Base-by-base conservation (phyloP, 2,888 invertebrate genomes). In the Ypsolopha sequella region DNA sequence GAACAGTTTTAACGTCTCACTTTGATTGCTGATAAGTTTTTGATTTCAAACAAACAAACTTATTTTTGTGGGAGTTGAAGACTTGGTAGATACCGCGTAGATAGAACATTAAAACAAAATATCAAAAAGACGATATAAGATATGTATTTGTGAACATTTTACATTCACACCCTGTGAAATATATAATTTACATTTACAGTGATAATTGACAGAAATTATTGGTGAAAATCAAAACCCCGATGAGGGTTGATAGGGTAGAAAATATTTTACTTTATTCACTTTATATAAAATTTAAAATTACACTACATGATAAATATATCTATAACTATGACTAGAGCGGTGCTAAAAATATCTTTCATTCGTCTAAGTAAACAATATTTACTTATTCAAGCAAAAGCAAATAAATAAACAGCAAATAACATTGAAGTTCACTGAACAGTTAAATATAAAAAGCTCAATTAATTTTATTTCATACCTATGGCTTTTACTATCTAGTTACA, bases 171-270 rank as follows among this genome's bases (percentile, higher is more conserved):
- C 85, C 84, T 85, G 85, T 82, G 79, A 73, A 76, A 71, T 66
- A 66, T 69, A 36, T 10, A 10, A 41, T 44, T 34, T 43, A 43
- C 34, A 41, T 7, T 41, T 41, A 48, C 48, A 48, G 41, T 39
- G 51, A 66, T 84, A 85, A 85, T 85, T 85, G 85, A 85, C 85
- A 60, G 63, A 82, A 81, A 77, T 73, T 70, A 84, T 82, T 75
- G 73, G 71, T 76, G 64, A 73, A 80, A 84, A 73, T 67, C 58
- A 76, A 73, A 71, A 64, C 73, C 72, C 72, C 59, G 55, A 14
- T 56, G 61, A 53, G 70, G 70, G 63, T 61, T 63, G 61, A 63
- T 68, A 65, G 64, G 66, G 60, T 61, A 63, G 60, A 55, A 57
- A 54, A 57, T 61, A 63, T 60, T 55, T 47, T 44, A 53, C 36